Conservation (phyloP, 2,888 invertebrate species). For the Rhyacophila evoluta region DNA sequence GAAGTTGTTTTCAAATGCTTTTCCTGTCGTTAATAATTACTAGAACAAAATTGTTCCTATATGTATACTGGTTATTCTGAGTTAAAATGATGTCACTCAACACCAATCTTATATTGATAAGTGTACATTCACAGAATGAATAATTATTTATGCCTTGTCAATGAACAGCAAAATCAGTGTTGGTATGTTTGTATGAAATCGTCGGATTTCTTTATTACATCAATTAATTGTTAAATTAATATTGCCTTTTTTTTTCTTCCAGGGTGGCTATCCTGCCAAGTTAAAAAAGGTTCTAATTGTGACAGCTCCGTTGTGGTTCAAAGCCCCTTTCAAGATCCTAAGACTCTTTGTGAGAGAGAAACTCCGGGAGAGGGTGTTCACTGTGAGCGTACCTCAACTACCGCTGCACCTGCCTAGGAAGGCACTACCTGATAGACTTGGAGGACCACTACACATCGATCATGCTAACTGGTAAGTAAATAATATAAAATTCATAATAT, state of each 20-base stretch:
- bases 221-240: neutral
- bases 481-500: too few relatives aligned
- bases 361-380: slow-evolving; percentile 94
- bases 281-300: slow-evolving; percentile 97
- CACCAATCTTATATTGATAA: too few relatives aligned
- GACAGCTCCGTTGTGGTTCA: slow-evolving; percentile 98
- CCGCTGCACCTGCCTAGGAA: slow-evolving; percentile 90
- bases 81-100: too few relatives aligned
- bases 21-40: too few relatives aligned
- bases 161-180: too few relatives aligned
- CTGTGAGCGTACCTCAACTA: slow-evolving; percentile 92
- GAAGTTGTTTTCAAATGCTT: too few relatives aligned
- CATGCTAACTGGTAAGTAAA: slow-evolving; percentile 87
- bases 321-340: slow-evolving; percentile 96
- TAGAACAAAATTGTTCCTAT: too few relatives aligned
- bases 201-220: neutral
- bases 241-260: slow-evolving; percentile 59
- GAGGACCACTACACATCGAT: slow-evolving; percentile 87
- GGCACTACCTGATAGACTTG: slow-evolving; percentile 89
- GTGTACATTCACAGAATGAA: too few relatives aligned
- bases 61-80: too few relatives aligned
- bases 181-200: too few relatives aligned
- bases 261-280: slow-evolving; percentile 98
- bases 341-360: slow-evolving; percentile 96
- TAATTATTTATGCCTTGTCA: too few relatives aligned